phyloP scores from a whole-genome alignment of 2,888 invertebrate genomes.

The Coelinius sp. region DNA sequence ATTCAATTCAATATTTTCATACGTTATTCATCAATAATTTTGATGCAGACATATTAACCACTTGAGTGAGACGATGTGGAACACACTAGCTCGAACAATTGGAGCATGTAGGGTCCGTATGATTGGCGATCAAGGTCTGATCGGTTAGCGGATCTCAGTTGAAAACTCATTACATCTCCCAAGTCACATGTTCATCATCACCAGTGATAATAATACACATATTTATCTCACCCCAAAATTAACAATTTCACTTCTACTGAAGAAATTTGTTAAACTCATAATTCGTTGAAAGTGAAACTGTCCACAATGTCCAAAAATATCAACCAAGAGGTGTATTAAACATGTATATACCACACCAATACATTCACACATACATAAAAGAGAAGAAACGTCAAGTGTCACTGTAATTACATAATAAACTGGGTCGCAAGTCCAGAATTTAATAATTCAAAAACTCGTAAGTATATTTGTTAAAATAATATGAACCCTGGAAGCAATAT shows the following conservation, averaged over 20 bases:
- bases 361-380: too few species aligned
- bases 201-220: not conserved
- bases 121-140: conserved; percentile 65
- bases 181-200: not conserved
- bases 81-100: conserved; percentile 20
- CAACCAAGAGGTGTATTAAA: conserved; percentile 19
- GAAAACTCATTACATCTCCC: not conserved
- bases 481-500: not conserved
- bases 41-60: not conserved
- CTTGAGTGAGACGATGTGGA: conserved; percentile 40
- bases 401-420: conserved; percentile 51
- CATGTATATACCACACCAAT: conserved; percentile 15
- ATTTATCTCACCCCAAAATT: not conserved
- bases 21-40: not conserved
- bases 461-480: too few species aligned
- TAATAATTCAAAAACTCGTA: conserved; percentile 13
- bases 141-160: conserved; percentile 56
- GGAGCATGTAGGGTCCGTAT: conserved; percentile 43
- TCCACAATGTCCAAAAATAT: conserved; percentile 46
- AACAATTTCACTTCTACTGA: not conserved
- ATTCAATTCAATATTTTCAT: not conserved
- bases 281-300: conserved; percentile 19
- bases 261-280: conserved; percentile 12
- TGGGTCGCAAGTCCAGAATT: conserved; percentile 67
- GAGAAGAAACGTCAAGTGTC: conserved; percentile 33